Conservation (phyloP, 2,113 vertebrate species). For the Mus pahari region DNA sequence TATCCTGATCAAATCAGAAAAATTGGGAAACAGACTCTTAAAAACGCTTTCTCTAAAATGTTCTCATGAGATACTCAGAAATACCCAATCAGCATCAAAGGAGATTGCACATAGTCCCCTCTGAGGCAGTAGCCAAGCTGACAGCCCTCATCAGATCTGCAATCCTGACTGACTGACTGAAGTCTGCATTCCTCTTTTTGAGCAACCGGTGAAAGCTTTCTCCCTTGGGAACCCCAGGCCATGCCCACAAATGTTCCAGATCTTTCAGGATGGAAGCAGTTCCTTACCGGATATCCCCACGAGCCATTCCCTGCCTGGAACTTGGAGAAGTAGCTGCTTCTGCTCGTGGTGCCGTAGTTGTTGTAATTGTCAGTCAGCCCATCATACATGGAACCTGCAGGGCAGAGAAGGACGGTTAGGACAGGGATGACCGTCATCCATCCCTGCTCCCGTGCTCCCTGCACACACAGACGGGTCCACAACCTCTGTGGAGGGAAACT, state of each 20-base stretch:
- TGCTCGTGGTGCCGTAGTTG: conserved; percentile 83
- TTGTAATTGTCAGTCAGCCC: conserved; percentile 86
- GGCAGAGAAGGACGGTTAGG: conserved; percentile 69
- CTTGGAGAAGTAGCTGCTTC: conserved; percentile 88
- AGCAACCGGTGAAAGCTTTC: neutral
- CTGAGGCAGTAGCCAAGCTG: neutral
- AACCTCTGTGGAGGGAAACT: neutral
- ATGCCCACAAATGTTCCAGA: fast-evolving
- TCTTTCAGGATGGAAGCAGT: neutral
- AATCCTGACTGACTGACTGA: no score
- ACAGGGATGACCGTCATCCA: fast-evolving
- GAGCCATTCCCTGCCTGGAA: conserved; percentile 85
- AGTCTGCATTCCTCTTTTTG: neutral
- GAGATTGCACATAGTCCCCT: neutral
- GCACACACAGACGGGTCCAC: no score
- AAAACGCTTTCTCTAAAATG: neutral
- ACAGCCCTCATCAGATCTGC: fast-evolving
- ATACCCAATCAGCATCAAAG: neutral
- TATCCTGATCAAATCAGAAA: neutral
- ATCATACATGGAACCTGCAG: conserved; percentile 88
- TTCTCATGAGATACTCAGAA: conserved; percentile 13
- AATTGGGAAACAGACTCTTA: neutral
- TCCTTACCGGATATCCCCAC: conserved; percentile 89
- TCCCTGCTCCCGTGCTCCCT: neutral
- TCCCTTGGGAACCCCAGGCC: fast-evolving